Evolutionary conservation across 2,797 vertebrate species (phyloP).

Genomic region (Avahi laniger): DNA sequence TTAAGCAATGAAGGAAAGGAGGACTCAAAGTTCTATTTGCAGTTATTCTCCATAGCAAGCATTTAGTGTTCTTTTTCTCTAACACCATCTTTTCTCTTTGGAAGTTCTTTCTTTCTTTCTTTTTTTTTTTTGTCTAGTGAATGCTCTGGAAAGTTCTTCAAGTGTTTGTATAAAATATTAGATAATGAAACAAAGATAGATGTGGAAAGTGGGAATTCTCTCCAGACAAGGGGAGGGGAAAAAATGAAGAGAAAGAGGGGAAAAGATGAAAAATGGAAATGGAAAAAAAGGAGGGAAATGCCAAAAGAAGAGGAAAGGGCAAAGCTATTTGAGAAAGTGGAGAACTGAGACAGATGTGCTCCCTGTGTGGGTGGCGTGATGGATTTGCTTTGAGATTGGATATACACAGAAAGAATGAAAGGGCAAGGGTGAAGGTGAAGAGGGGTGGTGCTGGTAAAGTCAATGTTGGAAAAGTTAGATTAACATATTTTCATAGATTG

Average conservation of each 20-base stretch:
- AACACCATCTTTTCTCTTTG: background rate
- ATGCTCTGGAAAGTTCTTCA: background rate
- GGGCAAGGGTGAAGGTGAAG: background rate
- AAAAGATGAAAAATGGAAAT: background rate
- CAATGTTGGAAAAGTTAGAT: constrained; percentile 4
- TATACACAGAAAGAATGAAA: background rate
- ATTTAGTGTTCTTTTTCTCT: background rate
- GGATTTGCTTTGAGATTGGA: background rate
- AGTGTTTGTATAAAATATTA: background rate
- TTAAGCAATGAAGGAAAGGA: background rate
- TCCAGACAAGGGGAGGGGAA: background rate
- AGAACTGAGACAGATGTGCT: background rate
- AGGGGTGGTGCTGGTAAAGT: background rate
- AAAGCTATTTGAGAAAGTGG: background rate
- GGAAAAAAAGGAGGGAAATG: background rate
- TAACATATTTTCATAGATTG: background rate
- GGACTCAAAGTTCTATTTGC: background rate
- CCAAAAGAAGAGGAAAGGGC: background rate
- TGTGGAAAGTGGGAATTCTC: background rate
- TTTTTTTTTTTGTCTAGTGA: background rate
- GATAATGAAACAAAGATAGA: background rate
- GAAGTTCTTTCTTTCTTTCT: background rate
- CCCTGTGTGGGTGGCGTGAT: background rate
- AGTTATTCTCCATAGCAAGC: background rate
- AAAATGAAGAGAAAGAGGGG: background rate